phyloP scores from a whole-genome alignment of 2,888 invertebrate genomes.

The Eumerus sabulonum region DNA sequence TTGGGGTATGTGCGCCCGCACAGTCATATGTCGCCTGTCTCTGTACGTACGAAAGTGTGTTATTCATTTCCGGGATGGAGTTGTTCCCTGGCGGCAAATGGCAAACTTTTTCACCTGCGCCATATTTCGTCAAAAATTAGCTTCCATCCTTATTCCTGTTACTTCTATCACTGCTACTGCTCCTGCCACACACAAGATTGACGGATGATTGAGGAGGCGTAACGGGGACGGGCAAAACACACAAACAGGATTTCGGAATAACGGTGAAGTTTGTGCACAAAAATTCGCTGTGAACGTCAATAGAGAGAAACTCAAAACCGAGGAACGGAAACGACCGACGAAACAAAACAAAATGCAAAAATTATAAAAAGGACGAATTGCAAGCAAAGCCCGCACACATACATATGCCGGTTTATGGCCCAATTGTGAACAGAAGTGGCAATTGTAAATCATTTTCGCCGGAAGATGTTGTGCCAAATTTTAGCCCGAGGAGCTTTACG shows the following conservation, averaged over 20 bases:
- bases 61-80: not conserved
- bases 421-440: slow-evolving; percentile 68
- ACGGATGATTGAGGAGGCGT: no score
- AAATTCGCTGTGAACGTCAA: slow-evolving; percentile 1
- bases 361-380: no score
- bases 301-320: slow-evolving; percentile 32
- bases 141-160: slow-evolving; percentile 24
- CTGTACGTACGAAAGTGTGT: no score
- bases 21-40: no score
- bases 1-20: no score
- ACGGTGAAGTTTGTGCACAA: slow-evolving; percentile 42
- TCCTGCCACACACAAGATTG: no score
- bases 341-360: no score
- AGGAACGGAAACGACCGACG: not conserved
- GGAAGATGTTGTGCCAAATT: slow-evolving; percentile 52
- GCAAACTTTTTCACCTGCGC: slow-evolving; percentile 65
- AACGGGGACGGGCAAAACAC: no score
- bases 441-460: slow-evolving; percentile 65
- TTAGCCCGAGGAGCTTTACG: slow-evolving; percentile 43
- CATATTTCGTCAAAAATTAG: slow-evolving; percentile 60
- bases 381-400: slow-evolving; percentile 44
- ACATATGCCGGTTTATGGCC: slow-evolving; percentile 35
- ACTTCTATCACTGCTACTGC: not conserved
- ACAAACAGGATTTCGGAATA: slow-evolving; percentile 33
- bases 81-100: slow-evolving; percentile 44